Percentiles rank a stretch among this genome's conserved stretches.
Evolutionary conservation across 1,140 invertebrate genomes (phyloP).

Genomic region (Saccostrea echinata): DNA sequence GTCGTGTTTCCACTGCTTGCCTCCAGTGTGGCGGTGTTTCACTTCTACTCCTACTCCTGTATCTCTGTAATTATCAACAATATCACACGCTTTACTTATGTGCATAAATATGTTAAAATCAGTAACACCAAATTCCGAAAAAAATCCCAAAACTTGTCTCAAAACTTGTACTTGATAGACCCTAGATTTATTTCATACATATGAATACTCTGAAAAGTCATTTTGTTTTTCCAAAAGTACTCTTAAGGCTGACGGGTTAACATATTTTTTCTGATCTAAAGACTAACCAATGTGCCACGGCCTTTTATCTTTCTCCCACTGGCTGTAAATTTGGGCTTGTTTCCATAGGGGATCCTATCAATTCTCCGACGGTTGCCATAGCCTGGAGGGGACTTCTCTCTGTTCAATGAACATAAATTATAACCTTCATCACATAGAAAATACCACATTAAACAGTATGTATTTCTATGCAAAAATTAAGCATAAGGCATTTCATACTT

Average conservation of each 20-base stretch:
- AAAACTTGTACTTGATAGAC: too few relatives aligned
- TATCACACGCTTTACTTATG: background rate
- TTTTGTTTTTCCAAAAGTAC: too few relatives aligned
- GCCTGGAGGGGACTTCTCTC: slow-evolving; percentile 60
- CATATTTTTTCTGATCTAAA: background rate
- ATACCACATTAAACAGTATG: too few relatives aligned
- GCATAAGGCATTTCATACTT: too few relatives aligned
- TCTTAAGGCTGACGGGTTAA: too few relatives aligned
- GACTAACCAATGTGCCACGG: slow-evolving; percentile 69
- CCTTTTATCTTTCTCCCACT: slow-evolving; percentile 71
- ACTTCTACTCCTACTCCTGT: slow-evolving; percentile 66
- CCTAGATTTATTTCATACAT: background rate
- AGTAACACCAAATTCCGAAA: too few relatives aligned
- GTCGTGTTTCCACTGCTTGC: slow-evolving; percentile 59
- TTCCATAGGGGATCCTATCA: slow-evolving; percentile 59
- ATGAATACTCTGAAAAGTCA: too few relatives aligned
- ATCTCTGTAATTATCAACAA: slow-evolving; percentile 56
- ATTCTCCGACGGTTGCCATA: slow-evolving; percentile 57
- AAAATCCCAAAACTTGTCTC: too few relatives aligned
- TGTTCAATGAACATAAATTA: background rate
- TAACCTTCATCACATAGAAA: background rate
- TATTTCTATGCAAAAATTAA: too few relatives aligned
- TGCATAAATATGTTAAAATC: background rate
- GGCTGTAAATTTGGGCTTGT: slow-evolving; percentile 60
- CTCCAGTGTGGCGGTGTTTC: slow-evolving; percentile 72